phyloP scores from a whole-genome alignment of 37 sponge, comb jelly and placozoan genomes.

The Halisarca cf. caerulea region DNA sequence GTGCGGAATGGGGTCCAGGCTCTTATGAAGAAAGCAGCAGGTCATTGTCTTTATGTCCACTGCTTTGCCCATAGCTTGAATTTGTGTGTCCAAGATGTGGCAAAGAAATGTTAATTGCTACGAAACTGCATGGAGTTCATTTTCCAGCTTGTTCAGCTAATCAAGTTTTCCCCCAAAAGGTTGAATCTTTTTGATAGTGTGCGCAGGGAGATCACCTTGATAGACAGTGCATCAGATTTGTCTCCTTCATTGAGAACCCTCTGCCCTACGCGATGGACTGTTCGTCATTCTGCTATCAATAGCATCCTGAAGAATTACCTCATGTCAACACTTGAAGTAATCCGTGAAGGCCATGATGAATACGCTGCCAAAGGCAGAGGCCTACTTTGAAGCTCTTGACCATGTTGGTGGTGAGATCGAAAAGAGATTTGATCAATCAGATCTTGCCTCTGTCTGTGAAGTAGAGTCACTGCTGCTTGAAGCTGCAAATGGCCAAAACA shows the following conservation, averaged over 20 bases:
- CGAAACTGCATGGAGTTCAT: slow-evolving; percentile 5
- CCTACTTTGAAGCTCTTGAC: slow-evolving; percentile 51
- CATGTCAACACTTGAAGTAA: neutral
- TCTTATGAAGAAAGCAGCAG: slow-evolving; percentile 6
- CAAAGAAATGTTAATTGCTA: slow-evolving; percentile 8
- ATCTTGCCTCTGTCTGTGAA: neutral
- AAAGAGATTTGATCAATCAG: slow-evolving; percentile 49
- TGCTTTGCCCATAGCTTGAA: slow-evolving; percentile 46
- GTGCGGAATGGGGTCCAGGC: slow-evolving; percentile 32
- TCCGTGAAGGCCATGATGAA: slow-evolving; percentile 38
- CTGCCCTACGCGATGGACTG: neutral
- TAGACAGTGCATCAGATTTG: neutral
- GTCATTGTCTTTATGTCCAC: slow-evolving; percentile 37
- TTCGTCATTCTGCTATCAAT: neutral
- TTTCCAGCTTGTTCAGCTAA: neutral
- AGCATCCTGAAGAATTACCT: neutral
- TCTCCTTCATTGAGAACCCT: too few relatives aligned
- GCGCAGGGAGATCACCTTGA: neutral
- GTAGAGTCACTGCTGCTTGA: slow-evolving; percentile 42
- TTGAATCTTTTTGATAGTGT: neutral
- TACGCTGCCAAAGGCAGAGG: slow-evolving; percentile 65
- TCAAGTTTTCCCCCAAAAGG: slow-evolving; percentile 36
- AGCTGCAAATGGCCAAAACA: slow-evolving; percentile 41
- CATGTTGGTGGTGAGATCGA: slow-evolving; percentile 29
- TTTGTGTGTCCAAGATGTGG: slow-evolving; percentile 41